These are phyloP conservation scores for Sebastes kiyomatsui DNA, from an alignment of 2,797 vertebrate genomes.

Conservation along the genomic window DNA sequence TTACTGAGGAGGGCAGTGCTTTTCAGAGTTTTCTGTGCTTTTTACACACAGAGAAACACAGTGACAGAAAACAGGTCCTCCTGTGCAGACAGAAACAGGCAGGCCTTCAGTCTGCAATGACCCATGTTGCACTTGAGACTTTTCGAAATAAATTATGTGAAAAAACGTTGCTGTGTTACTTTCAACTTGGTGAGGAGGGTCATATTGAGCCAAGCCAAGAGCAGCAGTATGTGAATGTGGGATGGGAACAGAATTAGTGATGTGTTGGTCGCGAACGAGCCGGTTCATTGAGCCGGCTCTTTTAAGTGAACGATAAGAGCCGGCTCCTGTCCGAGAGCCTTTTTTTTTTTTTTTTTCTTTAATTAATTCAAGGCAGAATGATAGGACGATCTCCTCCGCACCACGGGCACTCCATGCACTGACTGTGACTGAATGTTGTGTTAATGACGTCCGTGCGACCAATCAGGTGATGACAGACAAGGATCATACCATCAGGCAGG, in stretches of 20 bases:
- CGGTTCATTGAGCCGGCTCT: too few relatives aligned
- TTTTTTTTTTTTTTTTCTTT: too few relatives aligned
- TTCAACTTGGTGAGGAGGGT: neutral
- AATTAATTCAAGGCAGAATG: too few relatives aligned
- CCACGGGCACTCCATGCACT: too few relatives aligned
- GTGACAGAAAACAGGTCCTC: constrained; percentile 30
- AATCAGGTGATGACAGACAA: too few relatives aligned
- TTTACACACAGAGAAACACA: constrained; percentile 12
- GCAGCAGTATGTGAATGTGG: neutral
- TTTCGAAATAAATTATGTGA: constrained; percentile 13
- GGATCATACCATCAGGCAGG: too few relatives aligned
- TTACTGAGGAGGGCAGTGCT: constrained; percentile 86
- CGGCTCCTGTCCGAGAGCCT: too few relatives aligned
- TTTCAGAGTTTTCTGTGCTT: constrained; percentile 70
- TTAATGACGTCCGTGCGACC: too few relatives aligned
- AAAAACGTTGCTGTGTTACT: neutral
- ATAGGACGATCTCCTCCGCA: too few relatives aligned
- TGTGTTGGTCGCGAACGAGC: too few relatives aligned
- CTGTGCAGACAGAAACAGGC: constrained; percentile 29
- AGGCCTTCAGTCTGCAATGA: constrained; percentile 48
- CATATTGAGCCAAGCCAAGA: neutral
- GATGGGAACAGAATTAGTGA: neutral
- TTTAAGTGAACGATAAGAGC: too few relatives aligned
- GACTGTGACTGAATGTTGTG: too few relatives aligned
- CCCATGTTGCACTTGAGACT: neutral